Base-by-base conservation (phyloP, 2,797 vertebrate genomes). In the Acanthurus lineatus region DNA sequence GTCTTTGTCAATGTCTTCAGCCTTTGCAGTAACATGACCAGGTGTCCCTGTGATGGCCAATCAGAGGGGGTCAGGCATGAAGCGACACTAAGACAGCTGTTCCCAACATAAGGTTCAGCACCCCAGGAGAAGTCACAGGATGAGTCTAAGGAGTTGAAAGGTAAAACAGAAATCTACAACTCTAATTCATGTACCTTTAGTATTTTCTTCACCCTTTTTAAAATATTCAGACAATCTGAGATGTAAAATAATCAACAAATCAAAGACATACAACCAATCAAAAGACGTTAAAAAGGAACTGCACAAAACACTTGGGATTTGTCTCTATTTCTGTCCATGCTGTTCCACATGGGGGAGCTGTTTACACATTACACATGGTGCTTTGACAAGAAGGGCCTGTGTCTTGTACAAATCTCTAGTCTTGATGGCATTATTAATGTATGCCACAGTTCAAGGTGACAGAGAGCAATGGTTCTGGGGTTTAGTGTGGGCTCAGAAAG, bases 381-480 rank as follows among this genome's bases (percentile, higher is more conserved):
- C 76, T 38, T 42, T 74, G 73, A 65, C 76, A 64, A 35, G 40
- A 12, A 17, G 22, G 42, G 17, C 32, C 60, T 20, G n/a, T 2
- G 20, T 79, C 72, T 68, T 47, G 8, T 25, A 59, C 62, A 9
- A n/a, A 68, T 73, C 65, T 72, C 56, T 38, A 45, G 45, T 78
- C 70, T 77, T 90, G 83, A 90, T 69, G 89, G 74, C 58, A 32
- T 93, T 94, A 93, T 93, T 92, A 91, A 94, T 93, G 88, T 66
- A 77, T 76, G 80, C 79, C 82, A 79, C 77, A 73, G 90, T 76
- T 93, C 79, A 93, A 94, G 93, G 93, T 95, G 95, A 94, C 91
- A 78, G 90, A 91, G 93, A 94, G 90, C 88, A 87, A 92, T 94
- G 89, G 87, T 89, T 86, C 75, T 91, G 88, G 87, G 90, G 84